Evolutionary conservation across 2,888 invertebrate species (phyloP).

Genomic region (Andricus curvator): DNA sequence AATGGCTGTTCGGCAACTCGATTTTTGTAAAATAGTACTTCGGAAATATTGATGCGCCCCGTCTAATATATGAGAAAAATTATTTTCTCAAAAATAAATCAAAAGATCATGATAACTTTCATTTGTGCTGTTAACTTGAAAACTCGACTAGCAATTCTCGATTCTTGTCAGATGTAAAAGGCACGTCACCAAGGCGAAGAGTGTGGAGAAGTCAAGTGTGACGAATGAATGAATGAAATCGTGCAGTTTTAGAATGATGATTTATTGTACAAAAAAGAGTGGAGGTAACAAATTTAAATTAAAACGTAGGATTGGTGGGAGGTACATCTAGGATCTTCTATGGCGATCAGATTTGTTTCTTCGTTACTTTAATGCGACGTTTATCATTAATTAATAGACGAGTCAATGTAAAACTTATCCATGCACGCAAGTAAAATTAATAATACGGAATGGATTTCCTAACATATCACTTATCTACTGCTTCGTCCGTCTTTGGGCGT

Average conservation of each 20-base stretch:
- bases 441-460: conserved; percentile 52
- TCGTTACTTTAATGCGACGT: conserved; percentile 18
- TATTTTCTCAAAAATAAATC: conserved; percentile 1
- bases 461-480: conserved; percentile 75
- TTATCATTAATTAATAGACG: conserved; percentile 33
- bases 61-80: not conserved
- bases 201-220: conserved; percentile 61
- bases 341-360: conserved; percentile 38
- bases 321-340: conserved; percentile 41
- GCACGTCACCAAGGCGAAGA: conserved; percentile 65
- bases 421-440: conserved; percentile 37
- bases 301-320: conserved; percentile 30
- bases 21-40: too few species aligned
- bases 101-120: not conserved
- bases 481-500: conserved; percentile 76
- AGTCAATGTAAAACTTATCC: conserved; percentile 38
- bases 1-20: too few species aligned
- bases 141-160: conserved; percentile 4
- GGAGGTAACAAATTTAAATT: conserved; percentile 50
- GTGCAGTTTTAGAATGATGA: conserved; percentile 59
- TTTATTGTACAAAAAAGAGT: conserved; percentile 69
- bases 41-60: too few species aligned
- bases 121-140: not conserved
- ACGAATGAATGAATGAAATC: conserved; percentile 61
- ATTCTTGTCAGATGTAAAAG: conserved; percentile 42